Conservation (phyloP, 2,888 invertebrate species). For the Steinernema scapterisci region DNA sequence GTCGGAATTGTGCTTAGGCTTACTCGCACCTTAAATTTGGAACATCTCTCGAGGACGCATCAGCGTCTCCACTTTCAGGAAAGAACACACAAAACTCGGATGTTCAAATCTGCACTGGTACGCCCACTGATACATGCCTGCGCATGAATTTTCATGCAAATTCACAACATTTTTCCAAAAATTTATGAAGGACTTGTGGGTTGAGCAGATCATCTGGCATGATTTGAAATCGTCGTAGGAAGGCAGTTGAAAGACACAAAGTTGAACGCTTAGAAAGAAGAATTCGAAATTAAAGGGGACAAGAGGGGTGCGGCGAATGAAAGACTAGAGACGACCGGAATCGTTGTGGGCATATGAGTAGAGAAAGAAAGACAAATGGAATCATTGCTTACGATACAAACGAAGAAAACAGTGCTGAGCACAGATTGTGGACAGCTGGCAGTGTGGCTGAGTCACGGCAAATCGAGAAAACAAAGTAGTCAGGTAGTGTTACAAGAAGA, state of each 20-base stretch:
- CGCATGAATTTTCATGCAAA: background rate
- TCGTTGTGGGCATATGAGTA: background rate
- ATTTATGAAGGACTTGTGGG: slow-evolving; percentile 27
- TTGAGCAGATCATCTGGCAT: slow-evolving; percentile 18
- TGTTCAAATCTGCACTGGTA: too few relatives aligned
- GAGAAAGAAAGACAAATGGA: background rate
- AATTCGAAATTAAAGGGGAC: background rate
- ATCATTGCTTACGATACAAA: background rate
- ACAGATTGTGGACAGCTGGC: background rate
- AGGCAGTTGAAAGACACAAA: background rate
- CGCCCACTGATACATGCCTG: background rate
- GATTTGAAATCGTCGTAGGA: slow-evolving; percentile 4
- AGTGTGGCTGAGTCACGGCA: slow-evolving; percentile 25
- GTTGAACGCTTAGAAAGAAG: background rate
- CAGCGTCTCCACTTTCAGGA: too few relatives aligned
- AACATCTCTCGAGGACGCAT: too few relatives aligned
- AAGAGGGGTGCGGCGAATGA: background rate
- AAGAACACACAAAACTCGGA: background rate
- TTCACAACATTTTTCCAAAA: slow-evolving; percentile 1
- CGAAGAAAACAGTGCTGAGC: too few relatives aligned
- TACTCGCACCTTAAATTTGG: too few relatives aligned
- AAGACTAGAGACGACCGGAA: slow-evolving; percentile 18
- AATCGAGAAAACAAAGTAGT: background rate
- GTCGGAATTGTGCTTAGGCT: too few relatives aligned
- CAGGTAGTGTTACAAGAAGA: background rate